Conservation (phyloP, 2,888 invertebrate species). For the Aromia moschata region DNA sequence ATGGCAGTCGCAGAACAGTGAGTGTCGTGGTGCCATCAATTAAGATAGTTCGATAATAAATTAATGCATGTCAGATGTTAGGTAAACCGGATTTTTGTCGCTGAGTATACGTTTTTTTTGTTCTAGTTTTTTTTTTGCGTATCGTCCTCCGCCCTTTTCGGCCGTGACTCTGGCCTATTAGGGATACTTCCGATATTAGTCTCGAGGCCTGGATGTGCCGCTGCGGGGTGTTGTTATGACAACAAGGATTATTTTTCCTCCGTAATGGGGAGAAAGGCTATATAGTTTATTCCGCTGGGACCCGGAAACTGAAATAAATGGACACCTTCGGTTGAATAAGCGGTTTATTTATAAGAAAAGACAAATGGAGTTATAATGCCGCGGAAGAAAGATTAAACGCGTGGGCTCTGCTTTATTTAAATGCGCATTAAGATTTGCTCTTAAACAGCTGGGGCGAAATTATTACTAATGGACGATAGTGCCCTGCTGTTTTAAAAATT, state of each 20-base stretch:
- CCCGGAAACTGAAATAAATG: constrained; percentile 48
- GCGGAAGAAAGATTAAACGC: constrained; percentile 24
- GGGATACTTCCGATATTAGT: constrained; percentile 36
- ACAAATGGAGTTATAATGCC: constrained; percentile 36
- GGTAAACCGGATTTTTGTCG: too few species aligned
- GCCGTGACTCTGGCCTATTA: constrained; percentile 4
- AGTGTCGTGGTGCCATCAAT: too few species aligned
- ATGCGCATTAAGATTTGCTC: constrained; percentile 18
- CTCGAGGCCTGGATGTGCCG: constrained; percentile 40
- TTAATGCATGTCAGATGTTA: too few species aligned
- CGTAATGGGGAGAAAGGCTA: constrained; percentile 37
- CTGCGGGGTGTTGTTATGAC: constrained; percentile 50
- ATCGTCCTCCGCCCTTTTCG: too few species aligned
- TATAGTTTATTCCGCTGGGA: constrained; percentile 34
- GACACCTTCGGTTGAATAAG: constrained; percentile 45
- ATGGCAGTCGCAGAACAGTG: too few species aligned
- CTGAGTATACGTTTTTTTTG: too few species aligned
- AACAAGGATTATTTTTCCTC: constrained; percentile 46
- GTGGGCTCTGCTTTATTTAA: constrained; percentile 18
- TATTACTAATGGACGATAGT: constrained; percentile 18
- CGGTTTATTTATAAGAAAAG: constrained; percentile 41
- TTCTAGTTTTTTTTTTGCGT: too few species aligned
- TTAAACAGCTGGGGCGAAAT: constrained; percentile 17
- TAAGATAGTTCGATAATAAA: too few species aligned
- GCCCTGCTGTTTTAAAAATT: too few species aligned